Evolutionary conservation across 2,888 invertebrate genomes (phyloP).

Genomic region (Rhagonycha fulva): DNA sequence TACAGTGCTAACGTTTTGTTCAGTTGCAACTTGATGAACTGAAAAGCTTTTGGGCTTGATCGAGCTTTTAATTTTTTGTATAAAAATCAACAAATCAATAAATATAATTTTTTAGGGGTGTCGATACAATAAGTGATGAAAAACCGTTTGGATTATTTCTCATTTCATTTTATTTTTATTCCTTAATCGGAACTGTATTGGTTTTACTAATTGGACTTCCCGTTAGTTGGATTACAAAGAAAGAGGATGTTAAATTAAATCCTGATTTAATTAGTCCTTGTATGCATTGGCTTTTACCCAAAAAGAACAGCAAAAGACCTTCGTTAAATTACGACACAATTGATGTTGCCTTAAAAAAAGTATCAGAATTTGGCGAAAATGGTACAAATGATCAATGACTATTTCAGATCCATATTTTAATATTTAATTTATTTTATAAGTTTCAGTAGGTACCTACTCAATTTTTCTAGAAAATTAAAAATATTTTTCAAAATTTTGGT

Average conservation of each 20-base stretch:
- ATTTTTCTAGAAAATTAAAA: too few species aligned
- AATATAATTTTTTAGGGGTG: neutral
- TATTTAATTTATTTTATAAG: too few species aligned
- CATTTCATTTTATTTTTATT: conserved; percentile 42
- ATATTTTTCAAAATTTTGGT: too few species aligned
- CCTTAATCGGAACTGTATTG: conserved; percentile 24
- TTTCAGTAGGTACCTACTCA: too few species aligned
- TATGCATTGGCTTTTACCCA: conserved; percentile 8
- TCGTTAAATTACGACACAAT: neutral
- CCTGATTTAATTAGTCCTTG: conserved; percentile 29
- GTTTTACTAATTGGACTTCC: conserved; percentile 28
- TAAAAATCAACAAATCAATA: too few species aligned
- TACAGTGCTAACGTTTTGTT: too few species aligned
- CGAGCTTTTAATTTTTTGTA: too few species aligned
- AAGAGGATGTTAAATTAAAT: conserved; percentile 14
- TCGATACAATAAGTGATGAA: neutral
- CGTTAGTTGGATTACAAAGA: conserved; percentile 30
- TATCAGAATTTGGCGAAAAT: neutral
- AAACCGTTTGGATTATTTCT: conserved; percentile 33
- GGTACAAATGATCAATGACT: too few species aligned
- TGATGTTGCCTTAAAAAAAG: neutral
- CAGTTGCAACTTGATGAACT: too few species aligned
- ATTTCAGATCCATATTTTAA: too few species aligned
- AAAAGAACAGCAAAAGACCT: neutral
- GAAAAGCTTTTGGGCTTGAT: too few species aligned